These are phyloP conservation scores for Actinemys pallida DNA, from an alignment of 2,113 vertebrate genomes.

Conservation along the genomic window DNA sequence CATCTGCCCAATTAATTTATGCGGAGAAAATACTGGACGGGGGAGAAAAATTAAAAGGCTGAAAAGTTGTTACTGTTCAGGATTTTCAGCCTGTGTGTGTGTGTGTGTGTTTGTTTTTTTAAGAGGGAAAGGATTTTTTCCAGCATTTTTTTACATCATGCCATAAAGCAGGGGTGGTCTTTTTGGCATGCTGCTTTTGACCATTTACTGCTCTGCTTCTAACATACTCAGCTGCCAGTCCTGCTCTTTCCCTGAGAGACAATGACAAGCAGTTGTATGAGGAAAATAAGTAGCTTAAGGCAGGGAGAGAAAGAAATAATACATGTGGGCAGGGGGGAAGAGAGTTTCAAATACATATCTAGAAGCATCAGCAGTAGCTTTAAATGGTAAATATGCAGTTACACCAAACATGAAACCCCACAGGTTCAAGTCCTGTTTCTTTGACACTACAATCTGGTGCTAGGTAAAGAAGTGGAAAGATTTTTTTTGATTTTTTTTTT, in stretches of 20 bases:
- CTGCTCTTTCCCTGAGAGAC: not conserved
- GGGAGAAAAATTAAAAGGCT: not conserved
- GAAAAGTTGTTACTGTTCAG: not conserved
- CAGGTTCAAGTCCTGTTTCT: not conserved
- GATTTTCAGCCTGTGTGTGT: not conserved
- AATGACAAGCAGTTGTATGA: fast-evolving
- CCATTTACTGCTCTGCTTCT: not conserved
- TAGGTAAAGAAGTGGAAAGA: not conserved
- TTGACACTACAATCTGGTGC: not conserved
- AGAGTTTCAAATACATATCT: not conserved
- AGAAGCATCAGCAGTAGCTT: not conserved
- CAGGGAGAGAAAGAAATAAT: fast-evolving
- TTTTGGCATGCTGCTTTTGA: fast-evolving
- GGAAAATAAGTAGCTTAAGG: not conserved
- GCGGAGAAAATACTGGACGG: not conserved
- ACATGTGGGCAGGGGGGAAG: not conserved
- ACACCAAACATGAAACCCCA: not conserved
- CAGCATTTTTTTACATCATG: fast-evolving
- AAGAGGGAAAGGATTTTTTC: not conserved
- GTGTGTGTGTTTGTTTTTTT: too few relatives aligned
- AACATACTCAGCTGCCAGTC: fast-evolving
- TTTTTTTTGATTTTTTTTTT: not conserved
- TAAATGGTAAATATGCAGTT: not conserved
- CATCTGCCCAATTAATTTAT: not conserved
- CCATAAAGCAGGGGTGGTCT: not conserved